Conservation (phyloP, 2,113 vertebrate species). For the Charina bottae region DNA sequence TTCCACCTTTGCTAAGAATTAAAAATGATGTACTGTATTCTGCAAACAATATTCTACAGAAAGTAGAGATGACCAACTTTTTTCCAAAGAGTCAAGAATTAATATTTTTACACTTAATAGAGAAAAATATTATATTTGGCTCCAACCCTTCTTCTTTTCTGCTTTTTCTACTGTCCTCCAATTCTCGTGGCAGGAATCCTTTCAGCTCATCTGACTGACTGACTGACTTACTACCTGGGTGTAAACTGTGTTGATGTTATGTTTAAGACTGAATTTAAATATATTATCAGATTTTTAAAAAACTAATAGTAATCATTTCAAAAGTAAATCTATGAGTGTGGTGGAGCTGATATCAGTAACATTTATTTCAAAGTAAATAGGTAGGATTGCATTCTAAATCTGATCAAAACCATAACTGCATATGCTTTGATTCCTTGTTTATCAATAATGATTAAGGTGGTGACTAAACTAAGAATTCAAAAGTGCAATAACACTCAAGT, state of each 20-base stretch:
- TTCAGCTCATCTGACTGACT: not conserved
- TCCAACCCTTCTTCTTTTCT: not conserved
- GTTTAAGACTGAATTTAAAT: not conserved
- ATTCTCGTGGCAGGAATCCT: not conserved
- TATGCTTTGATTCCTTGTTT: not conserved
- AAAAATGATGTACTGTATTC: not conserved
- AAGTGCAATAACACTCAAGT: not conserved
- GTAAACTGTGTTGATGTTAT: not conserved
- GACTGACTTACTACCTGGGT: not conserved
- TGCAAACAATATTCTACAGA: not conserved
- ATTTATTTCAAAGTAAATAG: not conserved
- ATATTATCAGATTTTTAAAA: not conserved
- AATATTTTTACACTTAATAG: conserved; percentile 6
- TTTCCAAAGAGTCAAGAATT: conserved; percentile 12
- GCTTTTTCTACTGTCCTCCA: not conserved
- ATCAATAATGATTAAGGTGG: conserved; percentile 4
- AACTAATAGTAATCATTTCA: not conserved
- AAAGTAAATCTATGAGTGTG: not conserved
- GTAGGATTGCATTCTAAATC: not conserved
- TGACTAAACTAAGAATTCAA: conserved; percentile 1
- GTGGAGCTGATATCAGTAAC: not conserved
- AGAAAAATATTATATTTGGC: conserved; percentile 18
- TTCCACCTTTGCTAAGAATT: not conserved
- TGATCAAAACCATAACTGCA: not conserved
- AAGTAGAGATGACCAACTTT: not conserved